phyloP scores from a whole-genome alignment of 2,797 vertebrate genomes.

The Phrynocephalus vlangalii region DNA sequence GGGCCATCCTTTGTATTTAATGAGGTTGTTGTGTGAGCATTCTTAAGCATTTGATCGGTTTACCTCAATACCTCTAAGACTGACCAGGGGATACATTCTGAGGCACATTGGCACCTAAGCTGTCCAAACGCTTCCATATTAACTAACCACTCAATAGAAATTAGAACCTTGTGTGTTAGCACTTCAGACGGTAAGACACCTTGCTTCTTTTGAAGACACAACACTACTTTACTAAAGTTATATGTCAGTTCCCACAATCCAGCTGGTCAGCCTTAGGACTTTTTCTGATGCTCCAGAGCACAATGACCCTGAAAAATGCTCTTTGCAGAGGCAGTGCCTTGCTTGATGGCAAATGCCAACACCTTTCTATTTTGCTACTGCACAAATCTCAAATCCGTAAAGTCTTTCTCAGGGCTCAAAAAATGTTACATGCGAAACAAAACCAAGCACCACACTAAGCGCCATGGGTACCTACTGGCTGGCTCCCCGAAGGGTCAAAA shows the following conservation, averaged over 20 bases:
- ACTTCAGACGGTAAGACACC: background rate
- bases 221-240: constrained; percentile 11
- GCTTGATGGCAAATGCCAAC: constrained; percentile 27
- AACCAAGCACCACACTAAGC: background rate
- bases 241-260: constrained; percentile 25
- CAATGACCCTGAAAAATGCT: constrained; percentile 18
- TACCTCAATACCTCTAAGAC: background rate
- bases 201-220: constrained; percentile 4
- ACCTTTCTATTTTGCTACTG: constrained; percentile 21
- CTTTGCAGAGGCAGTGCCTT: constrained; percentile 15
- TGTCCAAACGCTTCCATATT: background rate
- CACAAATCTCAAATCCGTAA: constrained; percentile 16
- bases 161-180: background rate
- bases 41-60: background rate
- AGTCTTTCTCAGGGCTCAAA: constrained; percentile 1
- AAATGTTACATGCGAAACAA: constrained; percentile 20
- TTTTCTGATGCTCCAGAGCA: background rate
- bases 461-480: background rate
- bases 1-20: background rate
- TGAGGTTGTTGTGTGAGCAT: background rate
- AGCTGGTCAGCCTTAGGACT: background rate
- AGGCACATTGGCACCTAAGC: background rate
- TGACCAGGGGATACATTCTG: background rate
- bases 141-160: background rate
- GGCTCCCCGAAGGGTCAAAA: constrained; percentile 7